Evolutionary conservation across 2,888 invertebrate species (phyloP).

Genomic region (Ophion obscuratus): DNA sequence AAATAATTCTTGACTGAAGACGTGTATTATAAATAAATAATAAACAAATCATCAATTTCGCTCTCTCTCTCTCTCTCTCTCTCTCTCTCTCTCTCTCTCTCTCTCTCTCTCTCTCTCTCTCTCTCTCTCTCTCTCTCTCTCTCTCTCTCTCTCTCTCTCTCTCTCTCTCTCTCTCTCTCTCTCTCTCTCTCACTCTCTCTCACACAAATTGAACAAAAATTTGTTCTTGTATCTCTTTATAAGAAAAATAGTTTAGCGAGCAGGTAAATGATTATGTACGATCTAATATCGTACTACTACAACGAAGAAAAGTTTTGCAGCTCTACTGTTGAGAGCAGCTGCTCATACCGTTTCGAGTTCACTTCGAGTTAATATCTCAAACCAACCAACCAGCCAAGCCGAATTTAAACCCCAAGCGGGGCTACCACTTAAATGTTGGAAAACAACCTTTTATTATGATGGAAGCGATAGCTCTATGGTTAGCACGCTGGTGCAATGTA

Average conservation of each 20-base stretch:
- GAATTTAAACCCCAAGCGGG: neutral
- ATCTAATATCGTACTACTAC: neutral
- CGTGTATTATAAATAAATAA: too few species aligned
- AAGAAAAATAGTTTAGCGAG: neutral
- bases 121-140: too few species aligned
- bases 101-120: too few species aligned
- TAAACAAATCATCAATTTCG: neutral
- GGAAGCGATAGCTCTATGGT: neutral
- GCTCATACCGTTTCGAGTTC: too few species aligned
- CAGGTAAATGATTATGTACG: neutral
- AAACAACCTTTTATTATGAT: neutral
- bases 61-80: neutral
- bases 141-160: too few species aligned
- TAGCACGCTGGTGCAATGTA: neutral
- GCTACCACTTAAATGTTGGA: neutral
- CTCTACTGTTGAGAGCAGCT: neutral
- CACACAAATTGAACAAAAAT: neutral
- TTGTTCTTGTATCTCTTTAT: neutral
- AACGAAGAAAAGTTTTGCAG: neutral
- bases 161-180: too few species aligned
- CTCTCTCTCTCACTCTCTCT: too few species aligned
- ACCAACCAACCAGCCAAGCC: neutral
- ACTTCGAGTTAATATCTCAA: neutral
- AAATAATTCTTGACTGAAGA: too few species aligned
- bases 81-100: too few species aligned